Evolutionary conservation across 2,888 invertebrate species (phyloP).

Genomic region (Schrankia costaestrigalis): DNA sequence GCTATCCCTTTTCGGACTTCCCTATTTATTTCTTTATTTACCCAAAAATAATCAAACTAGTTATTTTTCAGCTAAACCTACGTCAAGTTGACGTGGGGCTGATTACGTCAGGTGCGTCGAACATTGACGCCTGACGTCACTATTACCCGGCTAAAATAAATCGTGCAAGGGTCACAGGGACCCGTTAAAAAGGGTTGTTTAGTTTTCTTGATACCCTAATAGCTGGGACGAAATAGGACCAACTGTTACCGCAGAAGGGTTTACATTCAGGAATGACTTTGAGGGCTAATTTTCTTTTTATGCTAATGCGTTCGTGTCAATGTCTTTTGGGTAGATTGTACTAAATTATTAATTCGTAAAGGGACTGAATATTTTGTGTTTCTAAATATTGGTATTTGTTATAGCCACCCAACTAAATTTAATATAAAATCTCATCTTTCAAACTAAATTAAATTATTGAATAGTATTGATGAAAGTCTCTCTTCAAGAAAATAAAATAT

Average conservation of each 20-base stretch:
- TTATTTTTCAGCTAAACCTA: constrained; percentile 32
- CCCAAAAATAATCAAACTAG: constrained; percentile 24
- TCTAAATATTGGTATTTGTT: too few relatives aligned
- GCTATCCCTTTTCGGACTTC: background rate
- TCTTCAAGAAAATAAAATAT: too few relatives aligned
- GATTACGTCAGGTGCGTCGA: constrained; percentile 43
- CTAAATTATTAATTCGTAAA: too few relatives aligned
- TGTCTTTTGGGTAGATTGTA: too few relatives aligned
- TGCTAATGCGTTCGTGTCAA: constrained; percentile 3
- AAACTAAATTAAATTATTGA: too few relatives aligned
- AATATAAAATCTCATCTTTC: too few relatives aligned
- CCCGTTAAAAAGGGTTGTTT: constrained; percentile 29
- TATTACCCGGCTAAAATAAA: constrained; percentile 31
- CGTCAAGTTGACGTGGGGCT: constrained; percentile 45
- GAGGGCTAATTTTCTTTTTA: constrained; percentile 8
- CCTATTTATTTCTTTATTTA: constrained; percentile 2
- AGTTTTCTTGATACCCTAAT: constrained; percentile 32
- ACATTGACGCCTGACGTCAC: constrained; percentile 34
- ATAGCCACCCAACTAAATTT: too few relatives aligned
- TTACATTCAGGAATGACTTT: constrained; percentile 9
- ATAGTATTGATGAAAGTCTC: too few relatives aligned
- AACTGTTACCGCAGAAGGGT: constrained; percentile 28
- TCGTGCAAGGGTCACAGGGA: constrained; percentile 22
- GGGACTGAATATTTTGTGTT: too few relatives aligned
- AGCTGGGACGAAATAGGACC: constrained; percentile 18